A percentile compares a stretch with the other conserved stretches of the same genome.
phyloP scores from a whole-genome alignment of 2,888 invertebrate species.

The Orthosia cruda region DNA sequence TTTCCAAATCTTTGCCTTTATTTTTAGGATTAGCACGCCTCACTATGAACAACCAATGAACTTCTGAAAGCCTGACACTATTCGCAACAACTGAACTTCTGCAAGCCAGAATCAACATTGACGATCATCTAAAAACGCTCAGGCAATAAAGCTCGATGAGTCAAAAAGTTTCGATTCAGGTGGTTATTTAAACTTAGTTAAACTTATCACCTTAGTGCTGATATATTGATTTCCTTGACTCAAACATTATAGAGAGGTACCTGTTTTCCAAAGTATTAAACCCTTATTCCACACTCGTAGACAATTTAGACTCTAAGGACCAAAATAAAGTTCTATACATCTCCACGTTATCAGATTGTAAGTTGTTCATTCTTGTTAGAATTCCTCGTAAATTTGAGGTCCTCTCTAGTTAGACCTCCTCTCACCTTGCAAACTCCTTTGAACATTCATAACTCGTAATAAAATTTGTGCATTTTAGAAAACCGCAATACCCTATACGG shows the following conservation, averaged over 20 bases:
- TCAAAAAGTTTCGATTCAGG: no score
- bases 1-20: no score
- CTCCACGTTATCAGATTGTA: constrained; percentile 51
- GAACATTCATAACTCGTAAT: constrained; percentile 64
- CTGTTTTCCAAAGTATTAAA: background rate
- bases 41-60: no score
- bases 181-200: background rate
- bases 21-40: no score
- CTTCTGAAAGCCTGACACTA: no score
- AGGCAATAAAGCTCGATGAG: no score
- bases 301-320: constrained; percentile 28
- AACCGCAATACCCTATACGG: constrained; percentile 56
- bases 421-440: constrained; percentile 61
- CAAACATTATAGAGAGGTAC: background rate
- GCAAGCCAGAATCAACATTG: no score
- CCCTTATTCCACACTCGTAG: constrained; percentile 27
- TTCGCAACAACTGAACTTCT: no score
- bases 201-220: background rate
- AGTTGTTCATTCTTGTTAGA: constrained; percentile 52
- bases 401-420: constrained; percentile 49
- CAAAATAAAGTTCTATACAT: constrained; percentile 43
- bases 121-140: no score
- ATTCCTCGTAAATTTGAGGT: constrained; percentile 46
- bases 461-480: constrained; percentile 65
- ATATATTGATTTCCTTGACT: constrained; percentile 2